phyloP scores from a whole-genome alignment of 2,113 vertebrate genomes.

The human region GRCh38 chr14:50476001-50476500 shows the following conservation, averaged over 20 bases:
- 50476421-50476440: not conserved
- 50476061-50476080: not conserved
- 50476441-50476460: not conserved
- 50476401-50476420: not conserved
- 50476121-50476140: conserved; percentile 97
- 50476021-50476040: not conserved
- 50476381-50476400: not conserved
- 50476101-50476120: conserved; percentile 44
- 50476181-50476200: conserved; percentile 49
- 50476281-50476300: conserved; percentile 96
- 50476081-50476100: not conserved
- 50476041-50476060: conserved; percentile 39
- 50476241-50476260: conserved; percentile 87
- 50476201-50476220: not conserved
- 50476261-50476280: conserved; percentile 99
- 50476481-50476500: too few species aligned
- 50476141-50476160: conserved; percentile 95
- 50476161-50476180: conserved; percentile 94
- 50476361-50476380: conserved; percentile 5
- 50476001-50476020: conserved; percentile 1
- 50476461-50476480: not conserved
- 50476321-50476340: conserved; percentile 38
- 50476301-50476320: conserved; percentile 89
- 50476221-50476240: not conserved
- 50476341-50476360: conserved; percentile 6